Percentiles rank a stretch among this genome's conserved stretches.
Conservation (phyloP, 2,113 vertebrate species). For the Halichoeres trimaculatus region DNA sequence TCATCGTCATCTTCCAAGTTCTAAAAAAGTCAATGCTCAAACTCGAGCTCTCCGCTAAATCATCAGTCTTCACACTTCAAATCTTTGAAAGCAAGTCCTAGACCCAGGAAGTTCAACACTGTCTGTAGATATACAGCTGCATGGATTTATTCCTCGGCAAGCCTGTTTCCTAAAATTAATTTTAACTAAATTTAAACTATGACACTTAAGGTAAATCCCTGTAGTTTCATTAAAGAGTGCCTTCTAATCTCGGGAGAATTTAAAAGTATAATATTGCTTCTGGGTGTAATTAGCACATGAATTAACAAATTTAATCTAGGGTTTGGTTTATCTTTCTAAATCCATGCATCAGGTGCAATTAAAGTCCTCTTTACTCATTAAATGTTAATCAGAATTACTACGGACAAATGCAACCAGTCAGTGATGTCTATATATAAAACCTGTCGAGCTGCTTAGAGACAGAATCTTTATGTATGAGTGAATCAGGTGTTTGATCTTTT, state of each 20-base stretch:
- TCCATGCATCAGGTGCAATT: conserved; percentile 47
- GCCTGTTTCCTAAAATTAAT: neutral
- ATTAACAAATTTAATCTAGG: conserved; percentile 47
- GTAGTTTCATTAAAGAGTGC: conserved; percentile 2
- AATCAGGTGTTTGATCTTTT: conserved; percentile 21
- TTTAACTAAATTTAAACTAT: conserved; percentile 6
- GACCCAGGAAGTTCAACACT: no score
- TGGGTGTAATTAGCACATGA: conserved; percentile 19
- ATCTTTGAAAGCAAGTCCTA: no score
- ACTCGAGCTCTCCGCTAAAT: no score
- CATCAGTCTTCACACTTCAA: no score
- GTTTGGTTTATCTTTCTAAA: conserved; percentile 47
- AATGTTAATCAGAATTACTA: conserved; percentile 32
- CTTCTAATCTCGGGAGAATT: conserved; percentile 25
- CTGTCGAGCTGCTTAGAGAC: neutral
- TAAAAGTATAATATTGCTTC: conserved; percentile 24
- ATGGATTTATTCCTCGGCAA: neutral
- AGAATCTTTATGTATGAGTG: conserved; percentile 9
- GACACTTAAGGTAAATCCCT: conserved; percentile 16
- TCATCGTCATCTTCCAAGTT: no score
- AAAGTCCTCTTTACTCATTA: conserved; percentile 15
- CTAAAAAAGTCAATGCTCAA: no score
- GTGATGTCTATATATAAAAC: conserved; percentile 11
- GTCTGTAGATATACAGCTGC: no score
- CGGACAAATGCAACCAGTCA: conserved; percentile 5